Conservation (phyloP, 2,797 vertebrate genomes). For the Typhlichthys subterraneus region DNA sequence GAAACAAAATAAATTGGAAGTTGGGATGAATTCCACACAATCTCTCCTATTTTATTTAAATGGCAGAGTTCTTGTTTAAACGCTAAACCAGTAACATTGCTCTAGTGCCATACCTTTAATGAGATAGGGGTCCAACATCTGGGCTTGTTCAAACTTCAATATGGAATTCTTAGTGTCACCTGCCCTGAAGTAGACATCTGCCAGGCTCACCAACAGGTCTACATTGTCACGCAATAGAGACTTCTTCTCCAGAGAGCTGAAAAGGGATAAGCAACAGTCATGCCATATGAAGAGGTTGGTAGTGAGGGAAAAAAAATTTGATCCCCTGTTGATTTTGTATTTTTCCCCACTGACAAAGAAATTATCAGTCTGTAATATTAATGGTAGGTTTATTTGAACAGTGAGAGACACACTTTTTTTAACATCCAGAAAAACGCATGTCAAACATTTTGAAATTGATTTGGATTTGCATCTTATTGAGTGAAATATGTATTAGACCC, state of each 20-base stretch:
- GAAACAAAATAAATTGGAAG: no score
- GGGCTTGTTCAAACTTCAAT: slow-evolving; percentile 97
- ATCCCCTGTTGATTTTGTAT: no score
- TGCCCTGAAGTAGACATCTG: slow-evolving; percentile 95
- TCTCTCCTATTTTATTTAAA: not conserved
- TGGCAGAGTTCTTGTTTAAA: not conserved
- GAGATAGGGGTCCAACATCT: slow-evolving; percentile 97
- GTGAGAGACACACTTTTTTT: no score
- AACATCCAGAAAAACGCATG: no score
- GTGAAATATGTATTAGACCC: no score
- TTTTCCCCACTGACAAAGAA: no score
- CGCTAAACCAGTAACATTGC: not conserved
- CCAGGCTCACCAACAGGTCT: slow-evolving; percentile 94
- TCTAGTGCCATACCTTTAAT: slow-evolving; percentile 85
- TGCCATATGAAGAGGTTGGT: not conserved
- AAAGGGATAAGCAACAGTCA: not conserved
- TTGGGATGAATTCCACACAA: not conserved
- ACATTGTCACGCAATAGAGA: slow-evolving; percentile 96
- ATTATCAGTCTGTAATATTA: no score
- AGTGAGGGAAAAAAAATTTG: no score
- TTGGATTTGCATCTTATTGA: no score
- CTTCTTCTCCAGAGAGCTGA: slow-evolving; percentile 96
- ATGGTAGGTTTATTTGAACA: no score
- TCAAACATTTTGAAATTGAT: no score
- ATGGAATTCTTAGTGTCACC: slow-evolving; percentile 97